These are phyloP conservation scores for Physocephala rufipes DNA, from an alignment of 2,888 invertebrate species.

Conservation along the genomic window DNA sequence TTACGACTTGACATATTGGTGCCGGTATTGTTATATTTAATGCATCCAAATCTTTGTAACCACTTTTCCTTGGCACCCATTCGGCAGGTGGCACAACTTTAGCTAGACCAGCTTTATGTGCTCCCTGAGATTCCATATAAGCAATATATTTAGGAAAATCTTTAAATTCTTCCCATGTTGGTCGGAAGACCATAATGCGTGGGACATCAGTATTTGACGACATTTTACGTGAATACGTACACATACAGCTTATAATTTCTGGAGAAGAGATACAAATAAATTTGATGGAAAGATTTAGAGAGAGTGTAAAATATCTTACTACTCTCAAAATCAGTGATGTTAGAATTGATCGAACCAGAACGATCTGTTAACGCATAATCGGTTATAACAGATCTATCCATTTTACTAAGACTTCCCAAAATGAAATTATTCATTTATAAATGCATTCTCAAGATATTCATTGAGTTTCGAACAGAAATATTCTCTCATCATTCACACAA, in stretches of 20 bases:
- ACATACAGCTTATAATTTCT: slow-evolving; percentile 9
- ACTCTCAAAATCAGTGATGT: too few species aligned
- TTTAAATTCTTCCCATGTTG: slow-evolving; percentile 97
- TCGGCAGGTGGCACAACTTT: slow-evolving; percentile 97
- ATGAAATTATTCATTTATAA: too few species aligned
- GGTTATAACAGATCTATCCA: too few species aligned
- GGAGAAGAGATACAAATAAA: neutral
- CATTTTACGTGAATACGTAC: slow-evolving; percentile 34
- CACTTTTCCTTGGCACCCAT: slow-evolving; percentile 89
- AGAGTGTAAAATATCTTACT: neutral
- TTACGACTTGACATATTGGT: slow-evolving; percentile 94
- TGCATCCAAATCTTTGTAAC: slow-evolving; percentile 83
- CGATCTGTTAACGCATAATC: too few species aligned
- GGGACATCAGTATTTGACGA: slow-evolving; percentile 55
- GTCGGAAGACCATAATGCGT: slow-evolving; percentile 76
- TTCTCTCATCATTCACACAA: too few species aligned
- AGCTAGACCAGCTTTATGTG: slow-evolving; percentile 93
- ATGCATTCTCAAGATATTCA: too few species aligned
- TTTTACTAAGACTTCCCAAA: too few species aligned
- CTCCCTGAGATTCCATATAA: slow-evolving; percentile 92
- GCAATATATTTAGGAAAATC: slow-evolving; percentile 91
- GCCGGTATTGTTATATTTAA: slow-evolving; percentile 89
- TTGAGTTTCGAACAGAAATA: too few species aligned
- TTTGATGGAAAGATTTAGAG: neutral
- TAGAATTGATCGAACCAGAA: too few species aligned